Evolutionary conservation across 2,113 vertebrate species (phyloP), one percentile per base, ranked within the genome.

Genomic region (Oryzias woworae): DNA sequence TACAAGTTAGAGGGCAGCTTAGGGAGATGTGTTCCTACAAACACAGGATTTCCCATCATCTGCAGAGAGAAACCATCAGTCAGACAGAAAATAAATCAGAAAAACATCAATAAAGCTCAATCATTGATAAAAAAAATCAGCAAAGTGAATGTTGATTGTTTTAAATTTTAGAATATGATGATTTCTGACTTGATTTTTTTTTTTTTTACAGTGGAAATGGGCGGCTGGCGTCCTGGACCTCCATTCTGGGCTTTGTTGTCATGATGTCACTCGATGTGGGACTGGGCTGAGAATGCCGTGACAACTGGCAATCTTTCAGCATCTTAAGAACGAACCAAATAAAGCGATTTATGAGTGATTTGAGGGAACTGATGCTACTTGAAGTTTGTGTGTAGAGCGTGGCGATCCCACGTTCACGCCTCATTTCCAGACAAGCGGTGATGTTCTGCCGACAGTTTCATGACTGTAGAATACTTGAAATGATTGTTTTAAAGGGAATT

Each of bases 201-300:
- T 20, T 20, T 0, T 48, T 48, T 48, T n/a, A 31, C 82, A 99
- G 97, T 18, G 97, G 97, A 4, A 96, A 99, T 0, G 97, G 97
- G 48, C 98, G 94, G 62, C 73, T 98, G 87, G 96, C 97, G 0
- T 98, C 97, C 55, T 98, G 95, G 95, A 95, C 93, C 13, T 94
- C 94, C 17, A 93, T 99, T 49, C 49, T 98, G 54, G 97, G 97
- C 4, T 99, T 98, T 1, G 90, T 98, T 54, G 94, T 99, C 85
- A 99, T 99, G 97, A 99, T 98, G 97, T 98, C 95, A 17, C 83
- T 99, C 66, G 97, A 99, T 0, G 96, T 98, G 0, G 97, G 97
- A 17, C 93, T 99, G 17, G 94, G 96, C 42, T 98, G 93, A 93
- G 3, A 58, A 20, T n/a, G 16, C 46, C 20, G 0, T 4, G 56